Conservation (phyloP, 2,888 invertebrate genomes). For the Adineta ricciae region DNA sequence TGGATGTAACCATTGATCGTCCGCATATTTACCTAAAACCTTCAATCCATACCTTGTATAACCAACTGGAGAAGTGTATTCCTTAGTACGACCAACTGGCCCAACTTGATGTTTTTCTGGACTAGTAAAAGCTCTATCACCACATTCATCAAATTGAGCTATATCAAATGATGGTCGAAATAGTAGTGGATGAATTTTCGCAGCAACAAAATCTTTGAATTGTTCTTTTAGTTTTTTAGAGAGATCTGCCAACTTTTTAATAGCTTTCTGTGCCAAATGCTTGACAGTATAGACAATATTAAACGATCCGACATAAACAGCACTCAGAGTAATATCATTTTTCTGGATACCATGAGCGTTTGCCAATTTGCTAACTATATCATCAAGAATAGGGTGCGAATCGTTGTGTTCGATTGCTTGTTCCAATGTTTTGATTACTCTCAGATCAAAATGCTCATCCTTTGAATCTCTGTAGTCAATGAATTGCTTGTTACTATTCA, state of each 20-base stretch:
- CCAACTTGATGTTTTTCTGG: background rate
- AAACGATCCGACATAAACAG: background rate
- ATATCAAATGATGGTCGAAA: background rate
- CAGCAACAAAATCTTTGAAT: background rate
- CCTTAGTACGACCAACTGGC: background rate
- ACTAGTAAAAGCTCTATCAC: background rate
- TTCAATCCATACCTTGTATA: background rate
- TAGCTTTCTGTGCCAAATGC: background rate
- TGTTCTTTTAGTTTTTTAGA: background rate
- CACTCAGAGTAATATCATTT: background rate
- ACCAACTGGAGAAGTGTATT: background rate
- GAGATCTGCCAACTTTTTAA: background rate
- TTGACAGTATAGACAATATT: background rate
- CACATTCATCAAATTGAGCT: background rate
- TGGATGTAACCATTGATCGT: background rate
- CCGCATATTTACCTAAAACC: background rate
- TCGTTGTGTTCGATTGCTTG: background rate
- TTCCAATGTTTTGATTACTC: background rate
- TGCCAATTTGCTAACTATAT: background rate
- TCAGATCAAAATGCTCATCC: background rate
- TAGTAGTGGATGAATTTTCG: constrained; percentile 6
- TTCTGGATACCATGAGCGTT: background rate
- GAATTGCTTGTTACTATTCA: background rate
- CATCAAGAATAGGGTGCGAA: background rate
- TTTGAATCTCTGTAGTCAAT: background rate